phyloP scores from a whole-genome alignment of 2,113 vertebrate species.

The Triplophysa siluroides region DNA sequence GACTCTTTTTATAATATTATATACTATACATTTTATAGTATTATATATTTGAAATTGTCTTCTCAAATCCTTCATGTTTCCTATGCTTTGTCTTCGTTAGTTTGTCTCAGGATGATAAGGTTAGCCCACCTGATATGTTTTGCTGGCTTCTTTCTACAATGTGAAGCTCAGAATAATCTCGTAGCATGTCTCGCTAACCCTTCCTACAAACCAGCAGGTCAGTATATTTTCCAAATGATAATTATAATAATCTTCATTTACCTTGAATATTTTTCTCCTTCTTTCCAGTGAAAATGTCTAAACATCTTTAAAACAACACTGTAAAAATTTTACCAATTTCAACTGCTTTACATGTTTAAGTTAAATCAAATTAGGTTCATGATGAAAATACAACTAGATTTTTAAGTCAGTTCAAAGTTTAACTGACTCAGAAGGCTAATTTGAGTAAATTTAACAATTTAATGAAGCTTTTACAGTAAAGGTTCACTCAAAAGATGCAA shows the following conservation, averaged over 20 bases:
- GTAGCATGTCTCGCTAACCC: background rate
- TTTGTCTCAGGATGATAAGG: constrained; percentile 2
- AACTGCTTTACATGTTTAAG: too few species aligned
- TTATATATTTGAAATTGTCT: background rate
- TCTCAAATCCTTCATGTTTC: background rate
- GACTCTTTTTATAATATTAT: background rate
- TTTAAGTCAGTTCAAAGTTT: too few species aligned
- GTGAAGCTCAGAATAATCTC: background rate
- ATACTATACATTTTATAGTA: too few species aligned
- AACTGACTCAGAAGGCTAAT: too few species aligned
- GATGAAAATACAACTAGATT: too few species aligned
- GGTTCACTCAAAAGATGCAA: too few species aligned
- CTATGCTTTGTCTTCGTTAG: background rate
- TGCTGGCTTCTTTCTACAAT: constrained; percentile 6
- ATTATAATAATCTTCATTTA: too few species aligned
- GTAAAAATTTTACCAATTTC: too few species aligned
- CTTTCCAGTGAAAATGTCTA: background rate
- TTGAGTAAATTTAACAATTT: too few species aligned
- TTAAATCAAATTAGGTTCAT: too few species aligned
- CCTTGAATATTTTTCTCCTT: background rate
- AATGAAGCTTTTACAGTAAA: too few species aligned
- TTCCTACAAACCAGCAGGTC: constrained; percentile 5
- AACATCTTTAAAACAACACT: too few species aligned
- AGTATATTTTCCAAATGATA: background rate
- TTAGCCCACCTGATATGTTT: constrained; percentile 7